Base-by-base conservation (phyloP, 2,888 invertebrate species). In the Cheilosia pagana region DNA sequence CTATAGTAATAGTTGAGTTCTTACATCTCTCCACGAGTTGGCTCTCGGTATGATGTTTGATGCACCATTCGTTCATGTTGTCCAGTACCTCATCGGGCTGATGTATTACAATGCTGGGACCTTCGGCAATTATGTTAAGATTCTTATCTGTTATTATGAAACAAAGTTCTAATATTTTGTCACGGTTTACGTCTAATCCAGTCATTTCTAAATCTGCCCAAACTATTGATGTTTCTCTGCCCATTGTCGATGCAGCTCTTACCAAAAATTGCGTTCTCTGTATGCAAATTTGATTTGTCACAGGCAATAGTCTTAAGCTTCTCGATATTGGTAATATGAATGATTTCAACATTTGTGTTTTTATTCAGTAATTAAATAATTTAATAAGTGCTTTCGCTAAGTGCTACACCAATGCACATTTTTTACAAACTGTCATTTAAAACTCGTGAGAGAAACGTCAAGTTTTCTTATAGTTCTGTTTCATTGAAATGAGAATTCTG, bases 121-220 rank as follows among this genome's bases (percentile, higher is more conserved):
- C 95, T 89, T 94, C 94, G 3, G 96, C 96, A 43, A 97, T 91
- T 8, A 96, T 90, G 87, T 96, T 95, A 16, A 98, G 92, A 67
- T 97, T 90, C 12, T 93, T 92, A 90, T 98, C 97, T 0, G 99
- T 99, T 70, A 99, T 93, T 35, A 99, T 90, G 90, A 97, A 97
- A 0, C 98, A 96, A 71, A 98, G 94, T 93, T 99, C 99, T 89
- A 99, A 91, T 68, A 99, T 96, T 86, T 95, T 94, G 89, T 97
- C 95, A 65, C 92, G 94, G 0, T 95, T 93, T 59, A 95, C 90
- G 90, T 98, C 94, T 16, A 99, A 92, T 0, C 99, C 99, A 8
- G 98, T 97, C 98, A 99, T 97, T 95, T 96, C 96, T 88, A 96
- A 90, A 88, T 96, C 96, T 50, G 96, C 92, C 96, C 96, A 96